Percentiles rank a stretch among this genome's conserved stretches.
phyloP scores from a whole-genome alignment of 2,888 invertebrate genomes.

The Abrostola triplasia region DNA sequence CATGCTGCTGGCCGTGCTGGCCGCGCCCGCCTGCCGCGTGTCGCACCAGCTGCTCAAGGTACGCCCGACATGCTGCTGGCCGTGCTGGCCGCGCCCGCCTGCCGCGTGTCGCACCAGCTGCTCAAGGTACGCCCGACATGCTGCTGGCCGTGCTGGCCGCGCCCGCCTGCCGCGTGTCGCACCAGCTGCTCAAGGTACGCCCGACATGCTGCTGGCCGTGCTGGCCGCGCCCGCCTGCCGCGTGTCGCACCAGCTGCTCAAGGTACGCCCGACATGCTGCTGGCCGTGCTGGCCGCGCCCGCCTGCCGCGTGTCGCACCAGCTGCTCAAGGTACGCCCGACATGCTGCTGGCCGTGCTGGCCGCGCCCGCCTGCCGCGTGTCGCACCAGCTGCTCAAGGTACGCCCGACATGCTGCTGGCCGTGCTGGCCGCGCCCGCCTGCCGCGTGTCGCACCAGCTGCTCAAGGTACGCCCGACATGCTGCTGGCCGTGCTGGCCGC shows the following conservation, averaged over 20 bases:
- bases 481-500: conserved; percentile 90
- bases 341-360: conserved; percentile 89
- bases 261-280: conserved; percentile 88
- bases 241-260: conserved; percentile 89
- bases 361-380: conserved; percentile 88
- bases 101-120: conserved; percentile 88
- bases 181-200: conserved; percentile 89
- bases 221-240: conserved; percentile 89
- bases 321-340: conserved; percentile 89
- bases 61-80: conserved; percentile 87
- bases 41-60: conserved; percentile 89
- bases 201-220: conserved; percentile 89
- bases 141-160: conserved; percentile 90
- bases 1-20: conserved; percentile 89
- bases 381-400: conserved; percentile 89
- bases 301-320: conserved; percentile 88
- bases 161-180: conserved; percentile 87
- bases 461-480: conserved; percentile 89
- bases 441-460: conserved; percentile 88
- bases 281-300: conserved; percentile 89
- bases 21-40: conserved; percentile 88
- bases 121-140: conserved; percentile 89
- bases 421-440: conserved; percentile 89
- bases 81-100: conserved; percentile 89
- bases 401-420: conserved; percentile 88